Evolutionary conservation across 2,888 invertebrate genomes (phyloP), one percentile per base, ranked within the genome.

Genomic region (Agonum fuliginosum): DNA sequence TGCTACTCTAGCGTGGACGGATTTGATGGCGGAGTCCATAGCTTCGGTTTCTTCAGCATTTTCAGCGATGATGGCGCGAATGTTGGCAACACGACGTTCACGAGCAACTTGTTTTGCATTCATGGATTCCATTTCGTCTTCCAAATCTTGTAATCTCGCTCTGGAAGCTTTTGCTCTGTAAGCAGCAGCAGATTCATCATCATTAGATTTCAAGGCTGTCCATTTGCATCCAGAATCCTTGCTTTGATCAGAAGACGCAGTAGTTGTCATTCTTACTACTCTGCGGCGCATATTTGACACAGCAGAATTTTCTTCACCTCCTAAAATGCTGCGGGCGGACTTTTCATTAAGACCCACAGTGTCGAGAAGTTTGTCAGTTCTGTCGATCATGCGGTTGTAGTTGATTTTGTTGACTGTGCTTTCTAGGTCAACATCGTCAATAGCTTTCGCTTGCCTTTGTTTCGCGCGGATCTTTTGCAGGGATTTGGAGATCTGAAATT

Each of bases 41-140:
- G 80, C 84, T 75, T 91, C 91, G 3, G 87, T 86, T 81, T 91
- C 82, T 71, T 83, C 84, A 10, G 87, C 86, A 67, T 84, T 88
- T 82, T 91, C 94, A 69, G 91, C 92, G 14, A 94, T 91, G 22
- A 94, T 85, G 0, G 93, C 92, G 72, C 92, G 89, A 27, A 94
- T 89, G 71, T 92, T 91, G 0, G 93, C 93, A 1, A 92, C 91
- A 54, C 94, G 90, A 78, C 91, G 91, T 83, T 94, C 94, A 80
- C 94, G 89, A 17, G 91, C 91, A 0, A 91, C 91, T 82, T 90
- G 91, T 82, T 91, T 90, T 83, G 93, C 93, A 14, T 88, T 91
- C 78, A 94, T 86, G 81, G 92, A 92, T 46, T 91, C 90, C 92
- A 94, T 93, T 85, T 95, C 94, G 67, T 91, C 91, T 83, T 94